Base-by-base conservation (phyloP, 2,797 vertebrate species). In the Microchirus variegatus region DNA sequence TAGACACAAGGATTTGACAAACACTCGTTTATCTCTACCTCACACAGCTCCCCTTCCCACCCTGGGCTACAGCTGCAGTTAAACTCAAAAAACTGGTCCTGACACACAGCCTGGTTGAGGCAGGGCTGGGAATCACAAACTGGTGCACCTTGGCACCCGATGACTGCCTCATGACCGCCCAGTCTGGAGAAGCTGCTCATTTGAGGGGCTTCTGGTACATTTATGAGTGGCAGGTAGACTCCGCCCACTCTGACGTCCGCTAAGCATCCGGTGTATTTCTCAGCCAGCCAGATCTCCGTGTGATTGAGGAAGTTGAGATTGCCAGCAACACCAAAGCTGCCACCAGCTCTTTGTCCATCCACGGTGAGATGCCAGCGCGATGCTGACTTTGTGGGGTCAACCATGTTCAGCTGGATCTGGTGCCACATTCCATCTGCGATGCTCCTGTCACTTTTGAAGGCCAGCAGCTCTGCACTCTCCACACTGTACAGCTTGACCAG, bases 261-360 rank as follows among this genome's bases (percentile, higher is more conserved):
- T 12, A 99, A 83, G 86, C 97, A 99, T 68, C 97, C 97, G 0
- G 93, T 95, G 91, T 94, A 98, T 26, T 95, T 95, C 55, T 96
- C 93, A 0, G 95, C 96, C 61, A 99, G 36, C 40, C 87, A 66
- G 4, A 98, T 31, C 0, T 65, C 81, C 0, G 92, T 89, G 10
- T 89, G 76, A 67, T 91, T 94, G 8, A 98, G 90, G 75, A 97
- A 98, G 81, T 93, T 92, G 50, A 98, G 77, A 80, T 67, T 93
- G 0, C 93, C 93, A 0, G 93, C 89, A 0, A 40, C 67, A 0
- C 87, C 90, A 8, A 74, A 86, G 74, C 94, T 94, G 7, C 83
- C 85, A 1, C 76, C 42, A 0, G 87, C 90, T 1, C 31, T 64
- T 0, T 69, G 74, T 0, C 89, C 92, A 0, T 98, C 96, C 67